Evolutionary conservation across 2,113 vertebrate species (phyloP).

Genomic region (Vidua chalybeata): DNA sequence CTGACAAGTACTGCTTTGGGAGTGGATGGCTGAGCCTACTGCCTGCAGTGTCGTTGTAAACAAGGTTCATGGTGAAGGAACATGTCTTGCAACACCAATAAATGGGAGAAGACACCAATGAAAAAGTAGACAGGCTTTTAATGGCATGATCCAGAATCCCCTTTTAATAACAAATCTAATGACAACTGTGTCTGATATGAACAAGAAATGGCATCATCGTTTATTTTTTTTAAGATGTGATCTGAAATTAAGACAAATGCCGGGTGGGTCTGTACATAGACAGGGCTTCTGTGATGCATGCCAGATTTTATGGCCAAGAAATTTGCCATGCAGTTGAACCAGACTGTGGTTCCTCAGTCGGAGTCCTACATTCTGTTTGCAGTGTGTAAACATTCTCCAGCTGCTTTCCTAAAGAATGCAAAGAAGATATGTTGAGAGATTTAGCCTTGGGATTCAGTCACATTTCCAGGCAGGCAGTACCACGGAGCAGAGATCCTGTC

Average conservation of each 20-base stretch:
- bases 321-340: constrained; percentile 70
- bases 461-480: constrained; percentile 28
- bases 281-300: constrained; percentile 68
- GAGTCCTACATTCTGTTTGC: constrained; percentile 79
- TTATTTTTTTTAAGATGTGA: constrained; percentile 31
- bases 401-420: constrained; percentile 67
- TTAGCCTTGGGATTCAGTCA: neutral
- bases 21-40: neutral
- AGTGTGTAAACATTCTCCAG: constrained; percentile 81
- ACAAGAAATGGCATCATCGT: constrained; percentile 43
- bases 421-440: constrained; percentile 37
- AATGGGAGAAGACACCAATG: constrained; percentile 51
- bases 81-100: neutral
- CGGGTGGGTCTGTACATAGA: constrained; percentile 64
- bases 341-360: constrained; percentile 11
- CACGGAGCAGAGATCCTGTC: constrained; percentile 22
- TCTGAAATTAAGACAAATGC: constrained; percentile 51
- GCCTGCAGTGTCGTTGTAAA: neutral
- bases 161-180: constrained; percentile 71
- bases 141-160: constrained; percentile 80
- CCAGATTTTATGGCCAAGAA: constrained; percentile 66
- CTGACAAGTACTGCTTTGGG: neutral
- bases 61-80: neutral
- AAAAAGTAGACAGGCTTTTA: constrained; percentile 82
- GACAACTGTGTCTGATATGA: constrained; percentile 70